phyloP scores from a whole-genome alignment of 2,888 invertebrate genomes.

The Agriopis leucophaearia region DNA sequence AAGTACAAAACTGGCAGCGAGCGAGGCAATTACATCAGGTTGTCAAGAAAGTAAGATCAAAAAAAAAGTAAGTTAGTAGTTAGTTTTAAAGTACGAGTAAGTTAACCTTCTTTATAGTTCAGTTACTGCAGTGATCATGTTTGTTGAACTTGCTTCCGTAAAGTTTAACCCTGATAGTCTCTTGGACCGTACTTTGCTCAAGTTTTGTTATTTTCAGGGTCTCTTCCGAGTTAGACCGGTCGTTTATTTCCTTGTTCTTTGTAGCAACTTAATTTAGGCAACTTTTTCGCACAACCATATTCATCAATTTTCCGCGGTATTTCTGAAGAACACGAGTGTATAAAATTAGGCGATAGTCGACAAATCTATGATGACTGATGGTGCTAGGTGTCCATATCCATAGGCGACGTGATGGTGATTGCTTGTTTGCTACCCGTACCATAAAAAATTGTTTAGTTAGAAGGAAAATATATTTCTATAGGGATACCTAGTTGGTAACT shows the following conservation, averaged over 20 bases:
- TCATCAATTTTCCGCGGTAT: conserved; percentile 11
- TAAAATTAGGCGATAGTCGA: background rate
- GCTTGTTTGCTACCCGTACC: background rate
- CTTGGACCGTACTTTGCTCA: conserved; percentile 51
- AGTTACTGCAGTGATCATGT: background rate
- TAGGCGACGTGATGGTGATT: background rate
- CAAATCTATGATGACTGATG: conserved; percentile 7
- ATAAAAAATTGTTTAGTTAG: background rate
- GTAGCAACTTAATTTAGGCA: conserved; percentile 21
- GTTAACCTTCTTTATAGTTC: background rate
- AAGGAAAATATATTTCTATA: background rate
- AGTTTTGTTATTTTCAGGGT: conserved; percentile 57
- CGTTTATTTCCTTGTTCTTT: conserved; percentile 47
- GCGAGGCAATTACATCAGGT: no score
- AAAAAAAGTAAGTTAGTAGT: no score
- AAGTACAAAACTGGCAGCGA: no score
- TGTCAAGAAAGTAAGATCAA: no score
- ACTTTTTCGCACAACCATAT: conserved; percentile 11
- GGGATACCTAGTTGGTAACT: conserved; percentile 35
- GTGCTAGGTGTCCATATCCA: no score
- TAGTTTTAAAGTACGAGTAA: no score
- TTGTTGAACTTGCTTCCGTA: conserved; percentile 26
- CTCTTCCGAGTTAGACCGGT: conserved; percentile 57
- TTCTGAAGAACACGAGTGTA: conserved; percentile 35
- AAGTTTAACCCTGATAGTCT: conserved; percentile 44